A percentile compares a stretch with the other conserved stretches of the same genome.
phyloP scores from a whole-genome alignment of 2,113 vertebrate genomes.

The Prionailurus bengalensis region DNA sequence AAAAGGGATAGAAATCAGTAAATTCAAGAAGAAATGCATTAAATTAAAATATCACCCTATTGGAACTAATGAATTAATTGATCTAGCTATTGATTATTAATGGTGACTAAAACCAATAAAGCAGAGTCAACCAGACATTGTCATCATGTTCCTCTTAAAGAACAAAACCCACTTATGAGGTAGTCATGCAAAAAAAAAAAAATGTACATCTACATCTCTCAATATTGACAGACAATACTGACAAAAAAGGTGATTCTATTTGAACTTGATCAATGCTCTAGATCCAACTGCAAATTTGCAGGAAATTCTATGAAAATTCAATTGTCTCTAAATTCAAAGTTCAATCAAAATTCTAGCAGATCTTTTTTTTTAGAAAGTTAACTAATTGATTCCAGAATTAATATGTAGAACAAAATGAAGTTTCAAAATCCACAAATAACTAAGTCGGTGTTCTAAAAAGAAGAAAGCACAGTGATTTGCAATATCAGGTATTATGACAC shows the following conservation, averaged over 20 bases:
- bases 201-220: rapidly evolving
- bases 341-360: slow-evolving; percentile 32
- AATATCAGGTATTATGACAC: neutral
- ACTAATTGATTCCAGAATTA: slow-evolving; percentile 62
- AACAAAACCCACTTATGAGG: neutral
- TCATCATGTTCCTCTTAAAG: neutral
- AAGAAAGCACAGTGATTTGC: slow-evolving; percentile 23
- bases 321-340: slow-evolving; percentile 39
- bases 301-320: slow-evolving; percentile 2
- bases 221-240: neutral
- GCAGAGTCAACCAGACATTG: neutral
- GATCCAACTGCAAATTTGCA: neutral
- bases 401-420: slow-evolving; percentile 12
- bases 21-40: slow-evolving; percentile 42
- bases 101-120: neutral
- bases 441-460: slow-evolving; percentile 34
- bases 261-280: neutral
- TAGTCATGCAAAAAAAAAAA: neutral
- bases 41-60: slow-evolving; percentile 31
- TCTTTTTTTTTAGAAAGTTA: slow-evolving; percentile 18
- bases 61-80: neutral
- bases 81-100: neutral
- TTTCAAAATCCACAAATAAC: neutral
- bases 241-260: neutral
- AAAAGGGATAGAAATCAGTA: slow-evolving; percentile 5